Base-by-base conservation (phyloP, 2,888 invertebrate genomes). In the Trypoxylon attenuatum region DNA sequence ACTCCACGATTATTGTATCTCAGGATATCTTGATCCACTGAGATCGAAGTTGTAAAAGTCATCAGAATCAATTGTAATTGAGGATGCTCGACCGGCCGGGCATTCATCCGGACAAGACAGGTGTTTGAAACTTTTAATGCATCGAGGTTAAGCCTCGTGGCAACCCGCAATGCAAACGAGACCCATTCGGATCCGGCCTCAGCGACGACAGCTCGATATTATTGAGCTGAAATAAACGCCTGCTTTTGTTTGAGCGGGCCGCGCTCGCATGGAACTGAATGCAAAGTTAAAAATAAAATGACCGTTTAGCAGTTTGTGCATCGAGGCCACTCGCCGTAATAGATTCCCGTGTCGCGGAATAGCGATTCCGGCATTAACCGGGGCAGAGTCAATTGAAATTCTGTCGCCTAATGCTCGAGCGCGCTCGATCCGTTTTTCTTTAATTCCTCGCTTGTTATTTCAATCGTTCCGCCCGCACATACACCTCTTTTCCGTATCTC, bases 211-310 rank as follows among this genome's bases (percentile, higher is more conserved):
- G 67, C 51, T 71, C 68, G 65, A 66, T 56, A 65, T 56, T 71
- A 75, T 71, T 56, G 71, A 68, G 53, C 50, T 61, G 29, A 49
- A 71, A 71, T 71, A 69, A 73, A 49, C 68, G 56, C 39, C 57
- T 49, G 46, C 71, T 60, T 67, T 73, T 71, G 67, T 73, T 27
- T 25, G 49, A 15, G 15, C 49, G 41, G 23, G 29, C 19, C 49
- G 2, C 22, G 15, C 42, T 39, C 43, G 68, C 45, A 18, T 29
- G 45, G 46, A 67, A 73, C 62, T 54, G 60, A 54, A 63, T 50
- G 62, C 47, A 27, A 68, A 68, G 74, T 75, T 74, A 74, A 75
- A 74, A 75, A 74, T 74, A 74, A 74, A 74, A 38, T 53, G 56
- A 71, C 46, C 73, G 66, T 75, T 69, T 69, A 71, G 46, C 54